Evolutionary conservation across 2,113 vertebrate species (phyloP), one percentile per base, ranked within the genome.

Genomic region (Albula glossodonta): DNA sequence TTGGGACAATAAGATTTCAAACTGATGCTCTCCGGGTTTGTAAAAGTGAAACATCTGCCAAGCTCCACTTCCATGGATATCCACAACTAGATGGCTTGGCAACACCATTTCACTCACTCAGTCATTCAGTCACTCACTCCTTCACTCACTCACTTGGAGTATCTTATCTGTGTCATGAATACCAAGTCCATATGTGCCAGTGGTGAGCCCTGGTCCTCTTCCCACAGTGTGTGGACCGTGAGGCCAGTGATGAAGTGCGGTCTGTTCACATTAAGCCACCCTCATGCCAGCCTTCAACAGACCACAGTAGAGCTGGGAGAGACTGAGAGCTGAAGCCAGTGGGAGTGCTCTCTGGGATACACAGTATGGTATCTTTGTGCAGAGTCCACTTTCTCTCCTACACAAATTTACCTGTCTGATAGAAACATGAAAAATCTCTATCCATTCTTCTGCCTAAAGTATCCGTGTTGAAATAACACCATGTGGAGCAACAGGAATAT

Each of bases 11-110:
- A 81, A 2, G 48, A 53, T n/a, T 83, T 88, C 85, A 87, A 63
- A 50, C 6, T 41, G 49, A 78, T 31, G 87, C 51, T 11, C 86
- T 82, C 82, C 82, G 1, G 84, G 49, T 89, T 57, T 77, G 83
- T 88, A 87, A 90, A 91, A 91, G 88, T 87, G 90, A 91, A 88
- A 90, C 91, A 91, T 92, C 91, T 92, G 91, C 85, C 90, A 66
- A 86, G 86, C 49, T 56, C 84, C 60, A 49, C 48, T 83, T 83
- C 74, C 60, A 77, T 22, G 5, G 87, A 89, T 60, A 85, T 60
- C 56, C 74, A 50, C 51, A 70, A 84, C 83, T 79, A 88, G 85
- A 89, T 81, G 87, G 82, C 51, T 19, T 70, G 13, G 6, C 66
- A 5, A 41, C 31, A 41, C 31, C 31, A n/a, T n/a, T n/a, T n/a